phyloP scores from a whole-genome alignment of 2,797 vertebrate species.

The Myotis myotis region DNA sequence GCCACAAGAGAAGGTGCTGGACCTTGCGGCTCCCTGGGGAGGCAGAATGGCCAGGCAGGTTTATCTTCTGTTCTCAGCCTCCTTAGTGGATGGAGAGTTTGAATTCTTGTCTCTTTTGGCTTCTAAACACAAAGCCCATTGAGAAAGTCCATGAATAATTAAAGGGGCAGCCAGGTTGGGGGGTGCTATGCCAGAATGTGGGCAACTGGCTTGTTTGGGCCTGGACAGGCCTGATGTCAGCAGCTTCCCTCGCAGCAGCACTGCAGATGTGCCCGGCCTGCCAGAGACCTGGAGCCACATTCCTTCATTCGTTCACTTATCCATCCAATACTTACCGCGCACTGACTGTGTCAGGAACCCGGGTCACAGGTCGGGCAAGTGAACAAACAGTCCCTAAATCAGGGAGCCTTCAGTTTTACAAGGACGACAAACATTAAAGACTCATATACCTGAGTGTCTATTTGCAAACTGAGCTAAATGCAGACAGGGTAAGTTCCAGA shows the following conservation, averaged over 20 bases:
- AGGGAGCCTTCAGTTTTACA: neutral
- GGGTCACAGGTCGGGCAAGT: neutral
- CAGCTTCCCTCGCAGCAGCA: neutral
- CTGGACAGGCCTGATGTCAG: neutral
- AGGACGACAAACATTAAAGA: neutral
- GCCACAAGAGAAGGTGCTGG: neutral
- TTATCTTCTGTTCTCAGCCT: constrained; percentile 64
- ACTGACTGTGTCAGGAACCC: neutral
- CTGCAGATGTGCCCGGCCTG: neutral
- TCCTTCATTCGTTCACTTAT: neutral
- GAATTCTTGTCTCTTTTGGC: constrained; percentile 62
- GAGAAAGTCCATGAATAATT: constrained; percentile 75
- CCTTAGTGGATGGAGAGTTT: constrained; percentile 45
- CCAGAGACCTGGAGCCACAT: neutral
- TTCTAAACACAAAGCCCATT: constrained; percentile 75
- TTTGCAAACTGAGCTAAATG: neutral
- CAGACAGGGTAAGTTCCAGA: neutral
- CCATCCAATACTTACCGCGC: neutral
- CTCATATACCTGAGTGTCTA: neutral
- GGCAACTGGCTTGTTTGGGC: constrained; percentile 44
- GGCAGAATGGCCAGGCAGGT: neutral
- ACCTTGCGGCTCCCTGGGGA: constrained; percentile 3
- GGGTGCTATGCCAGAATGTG: constrained; percentile 15
- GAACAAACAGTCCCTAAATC: neutral
- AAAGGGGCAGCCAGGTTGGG: constrained; percentile 50